Percentiles rank a stretch among this genome's conserved stretches.
Conservation (phyloP, 2,888 invertebrate species). For the Pteria penguin region DNA sequence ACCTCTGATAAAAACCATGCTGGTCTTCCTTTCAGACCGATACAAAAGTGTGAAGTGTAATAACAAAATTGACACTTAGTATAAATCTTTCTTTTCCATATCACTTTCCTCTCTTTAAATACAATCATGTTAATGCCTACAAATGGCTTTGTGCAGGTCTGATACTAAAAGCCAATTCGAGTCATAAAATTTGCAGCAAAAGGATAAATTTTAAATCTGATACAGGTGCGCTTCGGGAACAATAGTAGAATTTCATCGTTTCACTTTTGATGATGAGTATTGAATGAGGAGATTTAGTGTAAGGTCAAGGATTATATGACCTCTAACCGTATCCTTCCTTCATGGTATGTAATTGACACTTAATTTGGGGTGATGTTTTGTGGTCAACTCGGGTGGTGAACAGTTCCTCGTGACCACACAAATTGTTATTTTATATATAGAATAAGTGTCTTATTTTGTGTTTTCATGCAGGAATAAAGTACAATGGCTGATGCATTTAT, state of each 20-base stretch:
- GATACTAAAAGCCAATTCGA: neutral
- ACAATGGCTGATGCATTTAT: too few species aligned
- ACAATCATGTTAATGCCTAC: neutral
- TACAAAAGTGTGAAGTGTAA: too few species aligned
- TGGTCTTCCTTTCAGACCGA: too few species aligned
- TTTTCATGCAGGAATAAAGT: too few species aligned
- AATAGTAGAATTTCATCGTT: neutral
- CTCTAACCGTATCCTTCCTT: neutral
- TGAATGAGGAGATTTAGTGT: neutral
- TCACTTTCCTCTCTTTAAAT: neutral
- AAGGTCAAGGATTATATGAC: constrained; percentile 9
- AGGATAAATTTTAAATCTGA: neutral
- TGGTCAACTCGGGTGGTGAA: neutral
- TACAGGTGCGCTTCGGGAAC: neutral
- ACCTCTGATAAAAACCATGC: too few species aligned
- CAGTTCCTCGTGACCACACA: neutral
- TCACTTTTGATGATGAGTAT: neutral
- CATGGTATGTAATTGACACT: neutral
- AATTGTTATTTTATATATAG: too few species aligned
- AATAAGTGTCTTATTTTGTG: too few species aligned
- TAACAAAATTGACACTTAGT: too few species aligned
- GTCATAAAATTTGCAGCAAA: neutral
- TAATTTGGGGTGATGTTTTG: neutral
- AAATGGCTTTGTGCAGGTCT: neutral
- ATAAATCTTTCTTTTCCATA: too few species aligned